A percentile compares a stretch with the other conserved stretches of the same genome.
Evolutionary conservation across 2,888 invertebrate genomes (phyloP).

Genomic region (Protophormia terraenovae): DNA sequence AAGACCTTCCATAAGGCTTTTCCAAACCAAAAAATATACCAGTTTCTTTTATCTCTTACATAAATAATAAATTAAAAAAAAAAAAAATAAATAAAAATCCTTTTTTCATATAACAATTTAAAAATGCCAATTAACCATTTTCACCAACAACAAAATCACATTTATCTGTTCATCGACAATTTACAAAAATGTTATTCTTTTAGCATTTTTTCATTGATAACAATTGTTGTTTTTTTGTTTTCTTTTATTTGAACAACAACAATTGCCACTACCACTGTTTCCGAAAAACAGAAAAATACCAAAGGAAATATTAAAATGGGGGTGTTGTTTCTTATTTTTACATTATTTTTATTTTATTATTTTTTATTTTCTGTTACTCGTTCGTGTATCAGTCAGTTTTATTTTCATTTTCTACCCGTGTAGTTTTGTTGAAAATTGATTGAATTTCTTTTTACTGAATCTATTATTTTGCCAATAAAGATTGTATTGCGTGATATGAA

Average conservation of each 20-base stretch:
- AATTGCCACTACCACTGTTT: constrained; percentile 20
- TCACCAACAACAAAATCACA: constrained; percentile 38
- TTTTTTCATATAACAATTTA: constrained; percentile 30
- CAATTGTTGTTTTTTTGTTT: constrained; percentile 21
- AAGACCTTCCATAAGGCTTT: background rate
- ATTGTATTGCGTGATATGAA: constrained; percentile 67
- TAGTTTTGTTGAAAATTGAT: constrained; percentile 52
- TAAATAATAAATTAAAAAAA: constrained; percentile 24
- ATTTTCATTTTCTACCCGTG: constrained; percentile 3
- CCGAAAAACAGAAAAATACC: background rate
- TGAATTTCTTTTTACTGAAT: constrained; percentile 59
- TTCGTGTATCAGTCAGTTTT: constrained; percentile 35
- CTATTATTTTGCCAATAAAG: constrained; percentile 62
- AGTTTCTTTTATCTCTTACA: background rate
- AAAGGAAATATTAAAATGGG: constrained; percentile 60
- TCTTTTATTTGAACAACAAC: background rate
- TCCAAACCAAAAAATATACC: background rate
- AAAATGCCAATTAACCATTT: constrained; percentile 65
- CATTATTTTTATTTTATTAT: background rate
- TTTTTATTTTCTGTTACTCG: background rate
- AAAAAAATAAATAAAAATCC: background rate
- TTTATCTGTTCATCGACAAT: constrained; percentile 52
- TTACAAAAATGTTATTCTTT: constrained; percentile 24
- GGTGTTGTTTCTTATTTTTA: constrained; percentile 41
- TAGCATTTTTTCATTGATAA: constrained; percentile 8